These are phyloP conservation scores for Lethenteron camtschaticum DNA, from an alignment of 2,113 vertebrate genomes.

Conservation along the genomic window DNA sequence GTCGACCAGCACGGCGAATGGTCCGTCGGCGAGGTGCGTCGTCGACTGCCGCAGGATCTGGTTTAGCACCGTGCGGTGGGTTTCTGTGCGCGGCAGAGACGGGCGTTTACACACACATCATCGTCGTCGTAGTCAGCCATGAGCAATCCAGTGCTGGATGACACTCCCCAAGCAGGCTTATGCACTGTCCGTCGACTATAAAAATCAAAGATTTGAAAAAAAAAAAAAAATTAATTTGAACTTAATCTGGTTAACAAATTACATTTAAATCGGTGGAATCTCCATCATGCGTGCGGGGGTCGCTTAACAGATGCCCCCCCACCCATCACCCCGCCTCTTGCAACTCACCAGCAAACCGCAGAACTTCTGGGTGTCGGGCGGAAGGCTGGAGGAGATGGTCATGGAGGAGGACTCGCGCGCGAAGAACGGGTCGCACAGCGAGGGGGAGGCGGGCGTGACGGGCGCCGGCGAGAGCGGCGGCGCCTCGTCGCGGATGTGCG, in stretches of 20 bases:
- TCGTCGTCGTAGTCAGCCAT: not conserved
- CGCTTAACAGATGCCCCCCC: too few species aligned
- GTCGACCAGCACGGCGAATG: slow-evolving; percentile 78
- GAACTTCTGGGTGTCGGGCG: slow-evolving; percentile 78
- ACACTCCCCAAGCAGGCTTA: not conserved
- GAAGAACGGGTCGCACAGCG: slow-evolving; percentile 69
- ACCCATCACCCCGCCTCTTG: not conserved
- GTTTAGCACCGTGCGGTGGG: slow-evolving; percentile 76
- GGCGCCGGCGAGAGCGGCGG: slow-evolving; percentile 64
- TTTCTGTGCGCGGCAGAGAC: slow-evolving; percentile 27
- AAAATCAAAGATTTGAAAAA: too few species aligned
- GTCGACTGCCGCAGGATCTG: slow-evolving; percentile 81
- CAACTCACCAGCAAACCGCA: slow-evolving; percentile 53
- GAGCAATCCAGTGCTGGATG: not conserved
- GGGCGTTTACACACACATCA: not conserved
- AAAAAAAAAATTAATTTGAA: too few species aligned
- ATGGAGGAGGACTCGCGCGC: slow-evolving; percentile 70
- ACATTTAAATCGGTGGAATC: too few species aligned
- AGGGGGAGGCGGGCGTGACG: slow-evolving; percentile 64
- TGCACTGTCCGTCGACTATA: too few species aligned
- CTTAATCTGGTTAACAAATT: too few species aligned
- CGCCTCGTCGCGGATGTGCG: slow-evolving; percentile 74
- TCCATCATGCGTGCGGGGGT: too few species aligned
- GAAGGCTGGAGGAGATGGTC: slow-evolving; percentile 76
- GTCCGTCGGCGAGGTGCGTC: slow-evolving; percentile 68